Percentiles rank a stretch among this genome's conserved stretches.
Evolutionary conservation across 2,113 vertebrate genomes (phyloP).

Genomic region (Labrus mixtus): DNA sequence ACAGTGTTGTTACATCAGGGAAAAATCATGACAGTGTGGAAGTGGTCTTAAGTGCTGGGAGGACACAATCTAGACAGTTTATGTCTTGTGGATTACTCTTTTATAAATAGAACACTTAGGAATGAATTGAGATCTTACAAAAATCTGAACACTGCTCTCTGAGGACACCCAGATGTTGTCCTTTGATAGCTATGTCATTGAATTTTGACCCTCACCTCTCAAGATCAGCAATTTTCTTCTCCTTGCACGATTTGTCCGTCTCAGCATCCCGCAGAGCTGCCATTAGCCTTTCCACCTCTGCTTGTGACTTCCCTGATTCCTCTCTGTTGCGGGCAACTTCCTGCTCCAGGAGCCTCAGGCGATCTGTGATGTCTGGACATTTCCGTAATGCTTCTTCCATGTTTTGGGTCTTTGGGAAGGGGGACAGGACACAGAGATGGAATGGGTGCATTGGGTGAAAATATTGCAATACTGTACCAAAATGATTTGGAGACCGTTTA

Average conservation of each 20-base stretch:
- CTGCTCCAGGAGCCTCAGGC: slow-evolving; percentile 92
- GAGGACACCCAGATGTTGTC: slow-evolving; percentile 47
- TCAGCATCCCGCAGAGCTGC: slow-evolving; percentile 92
- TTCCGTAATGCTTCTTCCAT: slow-evolving; percentile 88
- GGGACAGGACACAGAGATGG: slow-evolving; percentile 50
- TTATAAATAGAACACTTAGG: slow-evolving; percentile 72
- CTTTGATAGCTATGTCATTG: slow-evolving; percentile 9
- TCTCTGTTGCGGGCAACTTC: slow-evolving; percentile 93
- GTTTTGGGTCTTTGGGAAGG: slow-evolving; percentile 84
- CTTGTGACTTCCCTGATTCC: slow-evolving; percentile 91
- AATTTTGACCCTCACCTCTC: slow-evolving; percentile 88
- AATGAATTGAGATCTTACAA: slow-evolving; percentile 51
- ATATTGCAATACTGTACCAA: background rate
- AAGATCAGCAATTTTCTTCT: slow-evolving; percentile 93
- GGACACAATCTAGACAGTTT: slow-evolving; percentile 71
- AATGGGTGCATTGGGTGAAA: background rate
- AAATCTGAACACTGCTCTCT: slow-evolving; percentile 39
- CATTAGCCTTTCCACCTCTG: slow-evolving; percentile 92
- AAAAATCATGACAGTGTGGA: slow-evolving; percentile 54
- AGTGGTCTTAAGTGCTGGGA: slow-evolving; percentile 72
- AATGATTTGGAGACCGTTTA: background rate
- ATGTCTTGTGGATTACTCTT: slow-evolving; percentile 65
- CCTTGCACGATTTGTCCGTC: slow-evolving; percentile 92
- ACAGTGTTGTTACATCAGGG: slow-evolving; percentile 53
- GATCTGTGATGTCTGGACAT: slow-evolving; percentile 91